A percentile compares a stretch with the other conserved stretches of the same genome.
Evolutionary conservation across 2,888 invertebrate genomes (phyloP).

Genomic region (Campaea margaritaria): DNA sequence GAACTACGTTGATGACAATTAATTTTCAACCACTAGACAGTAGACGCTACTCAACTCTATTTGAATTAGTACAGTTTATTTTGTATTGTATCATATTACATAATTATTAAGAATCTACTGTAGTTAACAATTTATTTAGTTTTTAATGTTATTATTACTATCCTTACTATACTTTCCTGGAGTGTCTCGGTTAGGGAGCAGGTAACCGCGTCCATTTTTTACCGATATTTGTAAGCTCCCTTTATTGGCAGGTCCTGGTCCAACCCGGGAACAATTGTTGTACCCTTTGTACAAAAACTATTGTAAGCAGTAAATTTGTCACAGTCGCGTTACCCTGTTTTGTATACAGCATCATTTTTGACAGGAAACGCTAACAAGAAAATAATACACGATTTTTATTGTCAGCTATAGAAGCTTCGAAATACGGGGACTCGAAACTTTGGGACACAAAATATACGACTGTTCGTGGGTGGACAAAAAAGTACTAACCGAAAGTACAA

Average conservation of each 20-base stretch:
- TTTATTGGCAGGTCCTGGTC: constrained; percentile 48
- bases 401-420: constrained; percentile 1
- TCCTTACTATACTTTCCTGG: constrained; percentile 25
- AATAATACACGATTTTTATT: constrained; percentile 8
- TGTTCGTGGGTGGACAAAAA: not conserved
- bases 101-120: not conserved
- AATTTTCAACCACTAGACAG: not conserved
- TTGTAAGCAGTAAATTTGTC: constrained; percentile 35
- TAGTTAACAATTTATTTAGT: not conserved
- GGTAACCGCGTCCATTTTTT: constrained; percentile 80
- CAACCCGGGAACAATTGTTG: constrained; percentile 35
- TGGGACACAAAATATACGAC: not conserved
- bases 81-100: not conserved
- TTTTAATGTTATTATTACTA: constrained; percentile 3
- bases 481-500: not conserved
- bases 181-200: constrained; percentile 52
- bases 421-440: too few species aligned
- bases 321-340: constrained; percentile 32
- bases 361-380: constrained; percentile 29
- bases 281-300: constrained; percentile 39
- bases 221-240: constrained; percentile 60
- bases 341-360: constrained; percentile 30
- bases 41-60: too few species aligned
- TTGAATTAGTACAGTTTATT: not conserved
- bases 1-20: constrained; percentile 54